phyloP scores from a whole-genome alignment of 2,888 invertebrate species.

The Glyphotaelius pellucidus region DNA sequence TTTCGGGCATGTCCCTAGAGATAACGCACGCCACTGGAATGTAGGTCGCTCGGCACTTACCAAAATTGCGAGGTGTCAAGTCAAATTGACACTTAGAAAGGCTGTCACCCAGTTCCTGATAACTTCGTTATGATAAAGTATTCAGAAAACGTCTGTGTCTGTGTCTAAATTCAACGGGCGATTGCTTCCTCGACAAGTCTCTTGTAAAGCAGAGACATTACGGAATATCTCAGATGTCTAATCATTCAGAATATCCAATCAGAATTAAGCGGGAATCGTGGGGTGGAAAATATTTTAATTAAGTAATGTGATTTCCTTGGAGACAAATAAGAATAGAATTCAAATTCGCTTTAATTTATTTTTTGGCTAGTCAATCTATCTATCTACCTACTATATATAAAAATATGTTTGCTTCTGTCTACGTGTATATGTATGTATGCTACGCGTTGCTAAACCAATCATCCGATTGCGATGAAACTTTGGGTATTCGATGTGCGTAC shows the following conservation, averaged over 20 bases:
- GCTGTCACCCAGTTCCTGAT: slow-evolving; percentile 33
- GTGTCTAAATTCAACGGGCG: background rate
- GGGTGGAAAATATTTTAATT: background rate
- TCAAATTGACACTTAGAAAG: slow-evolving; percentile 38
- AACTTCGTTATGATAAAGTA: slow-evolving; percentile 37
- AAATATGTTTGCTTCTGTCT: no score
- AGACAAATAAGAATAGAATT: background rate
- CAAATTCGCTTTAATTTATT: background rate
- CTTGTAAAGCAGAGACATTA: background rate
- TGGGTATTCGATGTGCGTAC: no score
- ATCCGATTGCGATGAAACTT: no score
- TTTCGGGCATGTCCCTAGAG: background rate
- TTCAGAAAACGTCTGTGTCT: slow-evolving; percentile 21
- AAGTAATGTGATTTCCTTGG: background rate
- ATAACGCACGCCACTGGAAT: background rate
- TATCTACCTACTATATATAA: no score
- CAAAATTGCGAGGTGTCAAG: slow-evolving; percentile 18
- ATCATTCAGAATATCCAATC: slow-evolving; percentile 32
- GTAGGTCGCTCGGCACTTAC: background rate
- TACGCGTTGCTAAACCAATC: no score
- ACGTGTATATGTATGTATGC: no score
- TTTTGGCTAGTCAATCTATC: no score
- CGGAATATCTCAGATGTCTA: background rate
- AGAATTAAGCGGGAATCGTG: background rate
- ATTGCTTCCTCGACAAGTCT: background rate